A percentile compares a stretch with the other conserved stretches of the same genome.
Evolutionary conservation across 2,797 vertebrate species (phyloP).

Genomic region (Apogon hyalosoma): DNA sequence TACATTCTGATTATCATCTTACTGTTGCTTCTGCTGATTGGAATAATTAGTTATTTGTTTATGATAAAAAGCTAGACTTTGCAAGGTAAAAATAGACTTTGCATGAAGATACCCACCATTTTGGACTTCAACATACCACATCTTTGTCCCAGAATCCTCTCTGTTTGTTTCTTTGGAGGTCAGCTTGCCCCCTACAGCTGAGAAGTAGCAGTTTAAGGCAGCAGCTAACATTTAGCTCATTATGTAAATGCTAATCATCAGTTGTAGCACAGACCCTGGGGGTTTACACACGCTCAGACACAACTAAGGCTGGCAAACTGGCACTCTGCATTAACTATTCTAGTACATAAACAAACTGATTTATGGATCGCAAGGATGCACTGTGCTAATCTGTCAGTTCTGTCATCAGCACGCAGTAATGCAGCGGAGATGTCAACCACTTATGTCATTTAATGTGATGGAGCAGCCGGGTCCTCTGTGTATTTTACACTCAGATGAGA

Average conservation of each 20-base stretch:
- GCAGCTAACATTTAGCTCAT: constrained; percentile 86
- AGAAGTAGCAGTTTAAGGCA: constrained; percentile 73
- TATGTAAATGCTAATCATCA: constrained; percentile 85
- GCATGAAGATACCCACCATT: background rate
- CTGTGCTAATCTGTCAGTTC: constrained; percentile 42
- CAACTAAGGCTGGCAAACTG: constrained; percentile 50
- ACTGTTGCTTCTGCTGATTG: no score
- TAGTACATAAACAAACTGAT: constrained; percentile 33
- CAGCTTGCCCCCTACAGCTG: constrained; percentile 65
- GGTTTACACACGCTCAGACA: constrained; percentile 57
- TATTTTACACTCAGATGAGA: constrained; percentile 58
- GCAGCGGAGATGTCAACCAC: constrained; percentile 51
- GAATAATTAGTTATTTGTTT: no score
- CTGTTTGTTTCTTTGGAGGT: constrained; percentile 55
- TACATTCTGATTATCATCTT: no score
- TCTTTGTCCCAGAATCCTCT: background rate
- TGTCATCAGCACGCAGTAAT: constrained; percentile 21
- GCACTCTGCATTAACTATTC: constrained; percentile 34
- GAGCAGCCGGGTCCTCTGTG: constrained; percentile 56
- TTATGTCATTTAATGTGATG: constrained; percentile 62
- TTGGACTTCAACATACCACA: background rate
- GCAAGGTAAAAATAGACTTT: no score
- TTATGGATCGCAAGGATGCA: constrained; percentile 27
- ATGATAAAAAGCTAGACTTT: no score
- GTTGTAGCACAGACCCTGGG: constrained; percentile 60